Evolutionary conservation across 2,113 vertebrate genomes (phyloP), one percentile per base, ranked within the genome.

Genomic region (Myotis brandtii): DNA sequence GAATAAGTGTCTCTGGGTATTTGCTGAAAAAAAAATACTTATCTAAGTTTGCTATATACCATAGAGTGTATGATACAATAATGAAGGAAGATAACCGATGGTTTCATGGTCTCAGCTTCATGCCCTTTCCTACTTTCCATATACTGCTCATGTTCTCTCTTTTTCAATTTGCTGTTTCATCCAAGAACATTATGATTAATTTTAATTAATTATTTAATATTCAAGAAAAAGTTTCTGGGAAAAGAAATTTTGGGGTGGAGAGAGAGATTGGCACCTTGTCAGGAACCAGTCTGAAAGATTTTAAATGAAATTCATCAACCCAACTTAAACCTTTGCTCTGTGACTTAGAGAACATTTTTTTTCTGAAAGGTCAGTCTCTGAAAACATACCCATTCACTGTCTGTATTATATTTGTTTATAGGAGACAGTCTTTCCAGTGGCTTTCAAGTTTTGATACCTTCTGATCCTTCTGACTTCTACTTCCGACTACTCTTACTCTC

Each of bases 161-260:
- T 80, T 46, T 37, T 14, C 52, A 75, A 25, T 91, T 83, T 6
- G 85, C 4, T 72, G 40, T 66, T 72, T 91, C 34, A 79, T 43
- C 48, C 11, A 66, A 72, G 34, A 86, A 20, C 50, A 40, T 91
- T 92, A 16, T 85, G 50, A 40, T 64, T 82, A 14, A 56, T 69
- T 73, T 77, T 86, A 93, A 88, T 95, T 56, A 76, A 82, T 95
- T 67, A 76, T 25, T 50, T 46, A 82, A 48, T 76, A 48, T 72
- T 76, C 6, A 77, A 69, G 25, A 83, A 88, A n/a, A 50, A 52
- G 7, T 16, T 64, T 83, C 69, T 70, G 23, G 37, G 50, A 72
- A 83, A 43, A 73, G 16, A 92, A n/a, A 56, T 14, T 64, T 70
- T 54, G 40, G 4, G 10, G 2, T 86, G 25, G 62, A 54, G 67